Base-by-base conservation (phyloP, 2,797 vertebrate species). In the Pipistrellus nathusii region DNA sequence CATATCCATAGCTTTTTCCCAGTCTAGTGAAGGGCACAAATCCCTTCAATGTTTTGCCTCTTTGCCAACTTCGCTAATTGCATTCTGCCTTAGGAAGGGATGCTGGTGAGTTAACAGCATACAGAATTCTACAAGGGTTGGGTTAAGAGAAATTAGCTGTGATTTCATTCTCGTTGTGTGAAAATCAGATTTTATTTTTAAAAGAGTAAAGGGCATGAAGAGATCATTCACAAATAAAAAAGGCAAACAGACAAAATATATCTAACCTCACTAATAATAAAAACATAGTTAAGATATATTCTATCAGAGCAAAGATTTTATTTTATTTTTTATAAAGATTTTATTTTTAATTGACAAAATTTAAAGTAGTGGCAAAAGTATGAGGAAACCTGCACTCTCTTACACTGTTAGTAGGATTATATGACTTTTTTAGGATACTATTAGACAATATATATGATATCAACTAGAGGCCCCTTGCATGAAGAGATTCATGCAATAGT, bases 121-220 rank as follows among this genome's bases (percentile, higher is more conserved):
- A 59, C 2, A 30, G 44, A 87, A 51, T 62, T 48, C n/a, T 59
- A 51, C 14, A 71, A 23, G 73, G 53, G 15, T 0, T 64, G 18
- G 27, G 17, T 57, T 62, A 17, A 14, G n/a, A 72, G 51, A 85
- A 57, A 14, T 64, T 64, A 44, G n/a, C 11, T 41, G 18, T 64
- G n/a, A 57, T 46, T 55, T 35, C 41, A 75, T 32, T 20, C 18
- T 69, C 32, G 27, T 81, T 93, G 64, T 44, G 13, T 87, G 62
- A 92, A 85, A 68, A 84, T 73, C 18, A 38, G 46, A 46, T 72
- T 90, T 91, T 91, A 91, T 66, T 80, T 46, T 73, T 69, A 48
- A 91, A 76, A 59, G 11, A 66, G 9, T 44, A 75, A 84, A 93
- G 71, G 46, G 1, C 12, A 12, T 41, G 41, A 87, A 94, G 38